A percentile compares a stretch with the other conserved stretches of the same genome.
These are phyloP conservation scores for Xanthostigma xanthostigma DNA, from an alignment of 2,888 invertebrate species.

Conservation along the genomic window DNA sequence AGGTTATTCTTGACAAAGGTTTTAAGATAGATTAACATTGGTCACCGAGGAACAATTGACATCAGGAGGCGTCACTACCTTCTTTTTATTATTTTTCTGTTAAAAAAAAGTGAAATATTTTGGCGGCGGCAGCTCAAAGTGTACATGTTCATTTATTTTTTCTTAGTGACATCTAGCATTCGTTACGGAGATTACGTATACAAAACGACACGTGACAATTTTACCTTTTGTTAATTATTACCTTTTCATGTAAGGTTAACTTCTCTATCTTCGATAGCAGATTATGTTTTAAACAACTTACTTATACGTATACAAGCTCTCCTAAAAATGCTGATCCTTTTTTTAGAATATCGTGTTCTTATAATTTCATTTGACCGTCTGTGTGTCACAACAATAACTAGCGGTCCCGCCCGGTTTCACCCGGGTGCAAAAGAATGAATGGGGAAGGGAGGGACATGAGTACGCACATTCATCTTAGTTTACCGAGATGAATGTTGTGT, in stretches of 20 bases:
- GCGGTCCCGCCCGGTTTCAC: too few species aligned
- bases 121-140: constrained; percentile 15
- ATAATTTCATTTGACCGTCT: too few species aligned
- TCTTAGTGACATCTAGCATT: constrained; percentile 30
- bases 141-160: constrained; percentile 31
- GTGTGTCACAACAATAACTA: too few species aligned
- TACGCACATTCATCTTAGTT: too few species aligned
- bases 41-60: constrained; percentile 7
- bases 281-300: constrained; percentile 5
- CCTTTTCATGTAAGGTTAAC: constrained; percentile 15
- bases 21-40: constrained; percentile 1
- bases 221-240: constrained; percentile 23
- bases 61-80: not conserved
- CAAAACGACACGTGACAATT: constrained; percentile 23
- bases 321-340: too few species aligned
- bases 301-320: not conserved
- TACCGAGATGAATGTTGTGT: too few species aligned
- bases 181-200: constrained; percentile 27
- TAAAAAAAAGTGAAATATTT: constrained; percentile 7
- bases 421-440: too few species aligned
- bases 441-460: too few species aligned
- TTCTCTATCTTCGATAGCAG: not conserved
- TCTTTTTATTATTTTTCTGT: constrained; percentile 2
- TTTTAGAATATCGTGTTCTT: too few species aligned
- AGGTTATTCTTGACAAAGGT: too few species aligned